Base-by-base conservation (phyloP, 2,888 invertebrate genomes). In the Phaonia tiefii region DNA sequence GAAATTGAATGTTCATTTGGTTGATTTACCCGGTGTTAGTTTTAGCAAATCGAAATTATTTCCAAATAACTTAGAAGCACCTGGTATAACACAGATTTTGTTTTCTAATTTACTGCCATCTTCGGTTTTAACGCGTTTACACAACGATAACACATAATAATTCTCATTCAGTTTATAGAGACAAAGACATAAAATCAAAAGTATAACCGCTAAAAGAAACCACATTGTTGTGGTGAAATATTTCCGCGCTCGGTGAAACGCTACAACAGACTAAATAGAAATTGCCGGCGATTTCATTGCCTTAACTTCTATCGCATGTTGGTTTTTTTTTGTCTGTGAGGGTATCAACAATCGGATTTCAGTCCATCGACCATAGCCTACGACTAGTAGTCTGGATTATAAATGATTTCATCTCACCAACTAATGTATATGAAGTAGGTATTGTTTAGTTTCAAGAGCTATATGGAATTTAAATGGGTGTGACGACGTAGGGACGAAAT, bases 11-110 rank as follows among this genome's bases (percentile, higher is more conserved):
- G n/a, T n/a, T n/a, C n/a, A n/a, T n/a, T n/a, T n/a, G 31, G 3
- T 31, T 31, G 8, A 25, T 25, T 66, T 66, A 89, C 89, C 86
- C 20, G 89, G 84, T 15, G 84, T 86, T 82, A 86, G 80, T 13
- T 79, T 75, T 0, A 87, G 17, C n/a, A 89, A 26, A 83, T 89
- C 89, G 17, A 89, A 85, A 67, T 87, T 89, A 76, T 89, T 89
- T 3, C 89, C 89, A 46, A 89, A 89, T 66, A 79, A 82, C 1
- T 89, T 86, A 31, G 63, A 85, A 1, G 22, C 4, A 17, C 89
- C 88, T 2, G 86, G 86, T 37, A 86, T 77, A 1, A 86, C 77
- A 1, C 60, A 82, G 1, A 86, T 85, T 73, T 86, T 85, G 22
- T 84, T 84, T 0, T 86, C 85, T 51, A 89, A 70, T 13, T 84